Evolutionary conservation across 2,888 invertebrate species (phyloP).

Genomic region (Altica lythri): DNA sequence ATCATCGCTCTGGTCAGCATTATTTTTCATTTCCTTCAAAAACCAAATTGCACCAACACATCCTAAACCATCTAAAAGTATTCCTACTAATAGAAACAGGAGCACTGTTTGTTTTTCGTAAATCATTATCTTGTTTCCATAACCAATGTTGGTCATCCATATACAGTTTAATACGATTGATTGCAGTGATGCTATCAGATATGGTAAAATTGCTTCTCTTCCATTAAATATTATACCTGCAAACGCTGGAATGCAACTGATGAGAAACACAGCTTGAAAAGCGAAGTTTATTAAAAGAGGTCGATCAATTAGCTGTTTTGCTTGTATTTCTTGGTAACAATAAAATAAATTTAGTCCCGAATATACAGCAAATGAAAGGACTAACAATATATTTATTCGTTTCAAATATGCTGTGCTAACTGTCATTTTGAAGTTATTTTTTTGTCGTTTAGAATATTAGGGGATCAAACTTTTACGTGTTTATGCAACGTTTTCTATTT

Average conservation of each 20-base stretch:
- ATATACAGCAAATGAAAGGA: not conserved
- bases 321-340: not conserved
- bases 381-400: not conserved
- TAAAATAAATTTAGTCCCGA: not conserved
- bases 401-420: not conserved
- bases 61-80: too few species aligned
- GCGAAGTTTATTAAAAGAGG: not conserved
- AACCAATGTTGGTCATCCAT: too few species aligned
- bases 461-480: too few species aligned
- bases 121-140: too few species aligned
- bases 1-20: too few species aligned
- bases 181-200: not conserved
- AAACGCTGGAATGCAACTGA: not conserved
- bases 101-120: too few species aligned
- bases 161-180: not conserved
- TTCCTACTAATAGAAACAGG: too few species aligned
- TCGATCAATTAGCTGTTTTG: not conserved
- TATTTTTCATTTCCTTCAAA: too few species aligned
- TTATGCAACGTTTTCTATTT: too few species aligned
- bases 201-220: not conserved
- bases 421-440: not conserved
- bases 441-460: too few species aligned
- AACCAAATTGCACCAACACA: too few species aligned
- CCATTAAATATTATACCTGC: not conserved
- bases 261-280: not conserved